Evolutionary conservation across 2,888 invertebrate genomes (phyloP).

Genomic region (Perdita meconis): DNA sequence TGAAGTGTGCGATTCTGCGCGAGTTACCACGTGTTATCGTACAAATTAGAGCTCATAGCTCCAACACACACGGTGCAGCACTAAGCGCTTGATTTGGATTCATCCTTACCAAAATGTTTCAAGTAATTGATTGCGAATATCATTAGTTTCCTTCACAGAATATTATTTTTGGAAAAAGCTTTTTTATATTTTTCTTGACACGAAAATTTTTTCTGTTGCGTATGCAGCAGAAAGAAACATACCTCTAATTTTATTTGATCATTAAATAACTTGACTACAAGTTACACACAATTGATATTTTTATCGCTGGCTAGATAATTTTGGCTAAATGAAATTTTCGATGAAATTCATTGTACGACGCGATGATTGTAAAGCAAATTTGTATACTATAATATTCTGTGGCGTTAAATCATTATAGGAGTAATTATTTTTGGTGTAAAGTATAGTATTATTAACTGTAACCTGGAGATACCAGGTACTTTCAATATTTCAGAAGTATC

Average conservation of each 20-base stretch:
- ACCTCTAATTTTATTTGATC: constrained; percentile 44
- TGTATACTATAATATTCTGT: constrained; percentile 53
- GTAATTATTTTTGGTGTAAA: constrained; percentile 56
- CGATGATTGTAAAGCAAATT: constrained; percentile 50
- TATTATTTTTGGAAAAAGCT: constrained; percentile 44
- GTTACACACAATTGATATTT: constrained; percentile 38
- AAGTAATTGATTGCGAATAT: constrained; percentile 57
- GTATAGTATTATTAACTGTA: constrained; percentile 63
- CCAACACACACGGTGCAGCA: no score
- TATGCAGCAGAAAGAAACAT: constrained; percentile 22
- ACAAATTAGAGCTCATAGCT: no score
- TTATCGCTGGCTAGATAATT: constrained; percentile 49
- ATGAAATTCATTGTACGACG: constrained; percentile 29
- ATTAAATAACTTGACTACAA: constrained; percentile 29
- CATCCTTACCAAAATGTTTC: constrained; percentile 31
- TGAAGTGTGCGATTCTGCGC: no score
- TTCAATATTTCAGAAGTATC: constrained; percentile 75
- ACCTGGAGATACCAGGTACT: constrained; percentile 62
- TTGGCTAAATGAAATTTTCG: constrained; percentile 32
- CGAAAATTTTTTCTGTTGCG: constrained; percentile 12
- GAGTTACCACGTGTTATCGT: no score
- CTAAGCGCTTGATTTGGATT: no score
- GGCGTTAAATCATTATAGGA: constrained; percentile 46
- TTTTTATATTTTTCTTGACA: constrained; percentile 18
- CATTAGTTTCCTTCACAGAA: constrained; percentile 50